Conservation (phyloP, 2,888 invertebrate species). For the Cabera pusaria region DNA sequence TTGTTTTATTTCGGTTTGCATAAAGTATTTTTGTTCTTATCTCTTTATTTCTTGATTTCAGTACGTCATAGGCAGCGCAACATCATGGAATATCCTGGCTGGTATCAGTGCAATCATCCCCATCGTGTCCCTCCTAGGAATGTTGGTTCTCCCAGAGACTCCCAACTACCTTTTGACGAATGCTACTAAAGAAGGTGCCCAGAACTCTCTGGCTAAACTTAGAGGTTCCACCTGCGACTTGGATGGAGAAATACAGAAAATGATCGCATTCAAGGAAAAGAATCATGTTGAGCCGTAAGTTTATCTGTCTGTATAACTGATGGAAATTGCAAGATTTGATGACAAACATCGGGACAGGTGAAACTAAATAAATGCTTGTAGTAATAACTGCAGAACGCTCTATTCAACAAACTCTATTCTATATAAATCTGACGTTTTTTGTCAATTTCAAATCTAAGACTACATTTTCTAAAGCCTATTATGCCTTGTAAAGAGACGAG, state of each 20-base stretch:
- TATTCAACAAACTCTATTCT: too few relatives aligned
- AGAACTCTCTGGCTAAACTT: conserved; percentile 81
- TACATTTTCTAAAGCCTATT: too few relatives aligned
- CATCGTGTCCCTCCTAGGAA: conserved; percentile 81
- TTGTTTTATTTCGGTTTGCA: too few relatives aligned
- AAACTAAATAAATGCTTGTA: too few relatives aligned
- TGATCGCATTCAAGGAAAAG: conserved; percentile 84
- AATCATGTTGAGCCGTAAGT: conserved; percentile 84
- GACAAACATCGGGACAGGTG: too few relatives aligned
- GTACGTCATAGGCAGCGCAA: conserved; percentile 84
- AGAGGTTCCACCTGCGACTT: conserved; percentile 85
- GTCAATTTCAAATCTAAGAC: too few relatives aligned
- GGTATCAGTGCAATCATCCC: conserved; percentile 85
- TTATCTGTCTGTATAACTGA: too few relatives aligned
- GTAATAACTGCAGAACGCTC: too few relatives aligned
- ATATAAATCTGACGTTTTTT: too few relatives aligned
- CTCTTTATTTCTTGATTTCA: conserved; percentile 53
- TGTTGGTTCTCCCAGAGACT: conserved; percentile 87
- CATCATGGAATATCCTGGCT: conserved; percentile 86
- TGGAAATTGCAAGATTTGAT: too few relatives aligned
- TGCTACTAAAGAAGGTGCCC: conserved; percentile 83
- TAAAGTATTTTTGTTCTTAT: too few relatives aligned
- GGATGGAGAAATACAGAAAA: conserved; percentile 84
- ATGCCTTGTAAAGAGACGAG: too few relatives aligned
- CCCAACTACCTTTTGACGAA: conserved; percentile 87